Base-by-base conservation (phyloP, 2,113 vertebrate genomes). In the Onychostruthus taczanowskii region DNA sequence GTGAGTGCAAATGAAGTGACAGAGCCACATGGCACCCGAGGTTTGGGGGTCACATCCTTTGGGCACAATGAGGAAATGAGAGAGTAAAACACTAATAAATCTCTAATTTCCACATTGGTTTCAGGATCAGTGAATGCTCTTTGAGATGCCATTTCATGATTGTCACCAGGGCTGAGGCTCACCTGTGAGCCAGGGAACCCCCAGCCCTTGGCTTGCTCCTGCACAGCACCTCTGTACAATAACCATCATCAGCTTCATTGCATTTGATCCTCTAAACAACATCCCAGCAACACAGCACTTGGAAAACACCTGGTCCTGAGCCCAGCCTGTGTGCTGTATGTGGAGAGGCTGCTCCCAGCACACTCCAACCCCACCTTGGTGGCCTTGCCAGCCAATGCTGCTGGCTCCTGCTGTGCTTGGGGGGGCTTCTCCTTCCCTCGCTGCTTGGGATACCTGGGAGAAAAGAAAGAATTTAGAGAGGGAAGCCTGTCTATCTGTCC, bases 381-480 rank as follows among this genome's bases (percentile, higher is more conserved):
- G 68, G 43, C 64, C 35, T 90, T 87, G 33, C n/a, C 91, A 22
- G 98, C 69, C 97, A 98, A 7, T 6, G 2, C 31, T 2, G 47
- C 35, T 18, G 94, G 50, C 61, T 97, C 95, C 74, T 67, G 97
- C 87, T 98, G 98, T 11, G 98, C 90, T 18, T 95, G 96, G 11
- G 97, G 74, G 17, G 94, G 96, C 73, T 98, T 98, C 95, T 98
- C 98, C 44, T 91, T 98, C 87, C 98, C 98, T 46, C 26, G 73
- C 28, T 94, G 97, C 33, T 96, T 97, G 61, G 53, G 90, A 84
- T 98, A 97, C 94, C 99, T 99, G 93, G 20, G 74, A 41, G 33
- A 49, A 44, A 67, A 22, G 55, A 30, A 16, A 2, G 2, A 90
- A 24, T 64, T 92, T 50, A 85, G 1, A 41, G 35, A 28, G 13